Base-by-base conservation (phyloP, 2,888 invertebrate species). In the Asteroscopus sphinx region DNA sequence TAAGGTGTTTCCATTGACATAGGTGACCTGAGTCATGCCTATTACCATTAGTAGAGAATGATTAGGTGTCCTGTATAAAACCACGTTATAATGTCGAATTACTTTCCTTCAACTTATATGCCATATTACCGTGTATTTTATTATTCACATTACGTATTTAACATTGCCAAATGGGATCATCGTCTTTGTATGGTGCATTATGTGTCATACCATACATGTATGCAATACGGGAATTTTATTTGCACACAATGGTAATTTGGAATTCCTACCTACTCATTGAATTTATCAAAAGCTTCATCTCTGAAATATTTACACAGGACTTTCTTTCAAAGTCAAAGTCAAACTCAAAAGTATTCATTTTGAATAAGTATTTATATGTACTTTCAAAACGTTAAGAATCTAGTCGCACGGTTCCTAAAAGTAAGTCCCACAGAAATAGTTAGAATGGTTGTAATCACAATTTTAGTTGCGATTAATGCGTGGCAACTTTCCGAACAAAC, bases 171-270 rank as follows among this genome's bases (percentile, higher is more conserved):
- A 59, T 52, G 41, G 39, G 59, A 32, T 30, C 49, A 52, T 15
- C 11, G 21, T 21, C 12, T 32, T 71, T 61, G 17, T 28, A 16
- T 12, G 2, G 15, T 49, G 44, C 40, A 49, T 41, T 25, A 49
- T 47, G 58, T 35, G 42, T 55, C 54, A 58, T 52, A 11, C 16
- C 54, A 58, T 52, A 11, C 16, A 39, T 41, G 42, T 46, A 66
- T 66, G 41, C 42, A 57, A n/a, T 25, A 12, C 49, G 41, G n/a
- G 35, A 25, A 35, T 51, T 21, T 17, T 41, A 67, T 72, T 68
- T 47, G 16, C 73, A 71, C 39, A 71, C 73, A 71, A 71, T 68
- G 39, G 51, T 7, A 7, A 41, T 30, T 64, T 48, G 1, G 32
- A 55, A 71, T 68, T 54, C 68, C 33, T 55, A 35, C 36, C 28